These are phyloP conservation scores for Scaptomyza parva DNA, from an alignment of 2,888 invertebrate genomes.

Conservation along the genomic window DNA sequence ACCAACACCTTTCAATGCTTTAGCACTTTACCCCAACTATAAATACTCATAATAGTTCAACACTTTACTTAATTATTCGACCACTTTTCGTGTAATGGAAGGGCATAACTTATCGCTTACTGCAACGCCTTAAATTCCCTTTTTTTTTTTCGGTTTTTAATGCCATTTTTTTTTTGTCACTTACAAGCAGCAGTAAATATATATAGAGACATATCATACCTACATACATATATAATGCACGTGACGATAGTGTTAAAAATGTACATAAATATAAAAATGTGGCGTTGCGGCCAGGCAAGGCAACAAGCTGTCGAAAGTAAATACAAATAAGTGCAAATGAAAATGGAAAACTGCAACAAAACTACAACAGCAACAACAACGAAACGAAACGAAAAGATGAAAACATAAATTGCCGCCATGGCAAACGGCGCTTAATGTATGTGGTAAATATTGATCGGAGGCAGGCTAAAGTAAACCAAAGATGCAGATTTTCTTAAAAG, in stretches of 20 bases:
- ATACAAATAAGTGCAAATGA: conserved; percentile 75
- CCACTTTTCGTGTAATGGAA: conserved; percentile 26
- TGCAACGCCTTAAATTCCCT: conserved; percentile 11
- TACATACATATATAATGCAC: conserved; percentile 39
- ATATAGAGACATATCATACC: too few species aligned
- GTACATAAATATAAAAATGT: conserved; percentile 62
- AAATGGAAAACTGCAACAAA: conserved; percentile 54
- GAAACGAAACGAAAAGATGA: conserved; percentile 52
- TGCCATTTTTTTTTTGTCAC: conserved; percentile 39
- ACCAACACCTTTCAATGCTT: too few species aligned
- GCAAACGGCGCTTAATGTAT: conserved; percentile 63
- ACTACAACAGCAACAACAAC: too few species aligned
- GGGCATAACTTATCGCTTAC: conserved; percentile 24
- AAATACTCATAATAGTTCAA: background rate
- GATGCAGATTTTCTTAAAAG: background rate
- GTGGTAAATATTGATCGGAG: conserved; percentile 70
- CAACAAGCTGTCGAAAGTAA: conserved; percentile 59
- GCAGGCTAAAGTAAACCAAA: conserved; percentile 19
- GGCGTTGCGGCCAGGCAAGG: conserved; percentile 26
- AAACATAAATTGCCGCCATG: conserved; percentile 66
- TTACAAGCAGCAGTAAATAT: conserved; percentile 41
- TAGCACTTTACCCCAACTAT: background rate
- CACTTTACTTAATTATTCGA: conserved; percentile 35
- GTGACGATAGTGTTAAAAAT: conserved; percentile 60
- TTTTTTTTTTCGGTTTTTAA: conserved; percentile 11